Evolutionary conservation across 2,797 vertebrate genomes (phyloP).

Genomic region (Phalanger gymnotis): DNA sequence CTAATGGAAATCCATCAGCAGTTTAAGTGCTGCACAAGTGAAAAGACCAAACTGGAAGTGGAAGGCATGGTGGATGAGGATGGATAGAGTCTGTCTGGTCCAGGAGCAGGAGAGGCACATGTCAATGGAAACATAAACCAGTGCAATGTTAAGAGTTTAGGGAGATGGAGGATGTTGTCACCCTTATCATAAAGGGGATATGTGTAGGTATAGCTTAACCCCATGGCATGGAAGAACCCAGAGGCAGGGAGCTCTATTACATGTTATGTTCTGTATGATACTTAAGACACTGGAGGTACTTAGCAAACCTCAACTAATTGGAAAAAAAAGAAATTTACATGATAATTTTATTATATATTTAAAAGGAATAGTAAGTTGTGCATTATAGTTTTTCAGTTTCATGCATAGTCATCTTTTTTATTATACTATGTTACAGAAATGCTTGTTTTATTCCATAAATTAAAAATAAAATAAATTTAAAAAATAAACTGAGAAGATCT

Average conservation of each 20-base stretch:
- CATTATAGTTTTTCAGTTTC: neutral
- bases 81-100: slow-evolving; percentile 9
- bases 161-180: neutral
- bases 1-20: slow-evolving; percentile 78
- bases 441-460: neutral
- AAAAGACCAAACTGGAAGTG: slow-evolving; percentile 38
- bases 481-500: neutral
- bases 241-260: neutral
- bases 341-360: neutral
- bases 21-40: slow-evolving; percentile 71
- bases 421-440: neutral
- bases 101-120: neutral
- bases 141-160: neutral
- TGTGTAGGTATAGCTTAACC: neutral
- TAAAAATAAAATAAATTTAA: neutral
- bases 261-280: neutral
- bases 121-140: neutral
- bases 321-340: neutral
- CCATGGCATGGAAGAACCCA: neutral
- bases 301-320: slow-evolving; percentile 1
- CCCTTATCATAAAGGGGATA: neutral
- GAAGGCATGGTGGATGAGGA: slow-evolving; percentile 4
- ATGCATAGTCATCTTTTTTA: neutral
- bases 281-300: neutral
- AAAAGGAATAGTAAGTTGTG: neutral